Base-by-base conservation (phyloP, 2,113 vertebrate species). In the Campylomormyrus numenius region DNA sequence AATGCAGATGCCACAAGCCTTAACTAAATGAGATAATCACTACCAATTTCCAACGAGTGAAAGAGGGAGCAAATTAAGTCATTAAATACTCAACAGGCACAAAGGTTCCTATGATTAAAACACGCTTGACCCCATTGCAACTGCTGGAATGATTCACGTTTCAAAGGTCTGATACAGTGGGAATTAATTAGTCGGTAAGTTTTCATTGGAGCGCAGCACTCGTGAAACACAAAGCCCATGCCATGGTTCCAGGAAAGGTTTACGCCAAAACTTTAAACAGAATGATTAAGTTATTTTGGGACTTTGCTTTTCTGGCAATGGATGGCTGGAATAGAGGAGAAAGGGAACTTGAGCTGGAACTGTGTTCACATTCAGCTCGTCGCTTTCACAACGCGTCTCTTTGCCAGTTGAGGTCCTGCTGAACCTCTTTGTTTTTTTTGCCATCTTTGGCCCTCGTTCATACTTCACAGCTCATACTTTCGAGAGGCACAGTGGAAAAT, bases 201-300 rank as follows among this genome's bases (percentile, higher is more conserved):
- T 88, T 53, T 27, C 31, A 52, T 7, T 70, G 56, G 45, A 21
- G 48, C 48, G 10, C 49, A 66, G 58, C 17, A 6, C 13, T 70
- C 24, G 39, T 90, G 46, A 66, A 88, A 42, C 62, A 46, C 66
- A 50, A 24, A 80, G 83, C 49, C 62, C 49, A 49, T 52, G 46
- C 31, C 35, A 24, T 90, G 77, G 46, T 88, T 90, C 46, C 89
- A 50, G 45, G 46, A 45, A 74, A 50, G 31, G 74, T 83, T 89
- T 89, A 45, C 56, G 48, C 48, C 35, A 52, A 87, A 90, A 85
- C 87, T 88, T 62, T 52, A 58, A 85, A 85, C 46, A 62, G 87
- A 90, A 88, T 83, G 52, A 88, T 88, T 87, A 90, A 58, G 74
- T 70, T 88, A 70, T 88, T 86, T 66, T 9, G 21, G 87, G 87